Evolutionary conservation across 2,888 invertebrate genomes (phyloP).

Genomic region (Dryobota labecula): DNA sequence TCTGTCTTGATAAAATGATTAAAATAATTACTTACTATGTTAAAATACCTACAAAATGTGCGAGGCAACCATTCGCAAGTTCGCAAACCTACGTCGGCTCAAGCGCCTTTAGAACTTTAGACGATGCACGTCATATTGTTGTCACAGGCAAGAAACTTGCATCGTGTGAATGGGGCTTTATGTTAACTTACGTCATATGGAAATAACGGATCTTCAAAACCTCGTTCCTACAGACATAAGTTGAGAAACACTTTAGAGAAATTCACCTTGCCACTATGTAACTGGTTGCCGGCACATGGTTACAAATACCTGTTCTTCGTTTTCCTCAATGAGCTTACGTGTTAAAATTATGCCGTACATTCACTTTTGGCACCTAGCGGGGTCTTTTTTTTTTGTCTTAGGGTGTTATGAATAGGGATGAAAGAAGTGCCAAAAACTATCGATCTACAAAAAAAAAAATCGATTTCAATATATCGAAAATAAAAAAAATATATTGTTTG

Average conservation of each 20-base stretch:
- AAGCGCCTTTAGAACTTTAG: too few relatives aligned
- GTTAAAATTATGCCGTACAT: slow-evolving; percentile 13
- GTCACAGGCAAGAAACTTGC: not conserved
- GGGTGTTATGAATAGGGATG: too few relatives aligned
- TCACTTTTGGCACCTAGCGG: slow-evolving; percentile 8
- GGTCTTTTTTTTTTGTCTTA: too few relatives aligned
- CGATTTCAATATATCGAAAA: too few relatives aligned
- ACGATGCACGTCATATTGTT: not conserved
- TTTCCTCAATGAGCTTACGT: slow-evolving; percentile 37
- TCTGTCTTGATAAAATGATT: too few relatives aligned
- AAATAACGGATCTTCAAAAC: slow-evolving; percentile 11
- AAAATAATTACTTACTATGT: too few relatives aligned
- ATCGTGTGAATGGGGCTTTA: not conserved
- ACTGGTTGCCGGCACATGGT: slow-evolving; percentile 31
- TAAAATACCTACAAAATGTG: too few relatives aligned
- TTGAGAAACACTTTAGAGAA: slow-evolving; percentile 8
- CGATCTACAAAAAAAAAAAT: too few relatives aligned
- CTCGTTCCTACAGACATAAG: not conserved
- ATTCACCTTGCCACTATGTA: slow-evolving; percentile 14
- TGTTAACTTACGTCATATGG: not conserved
- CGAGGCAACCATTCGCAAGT: too few relatives aligned
- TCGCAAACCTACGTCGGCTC: too few relatives aligned
- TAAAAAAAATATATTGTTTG: too few relatives aligned
- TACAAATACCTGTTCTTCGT: slow-evolving; percentile 27
- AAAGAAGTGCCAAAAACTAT: too few relatives aligned